A percentile compares a stretch with the other conserved stretches of the same genome.
These are phyloP conservation scores for Myripristis murdjan DNA, from an alignment of 2,797 vertebrate genomes.

Conservation along the genomic window DNA sequence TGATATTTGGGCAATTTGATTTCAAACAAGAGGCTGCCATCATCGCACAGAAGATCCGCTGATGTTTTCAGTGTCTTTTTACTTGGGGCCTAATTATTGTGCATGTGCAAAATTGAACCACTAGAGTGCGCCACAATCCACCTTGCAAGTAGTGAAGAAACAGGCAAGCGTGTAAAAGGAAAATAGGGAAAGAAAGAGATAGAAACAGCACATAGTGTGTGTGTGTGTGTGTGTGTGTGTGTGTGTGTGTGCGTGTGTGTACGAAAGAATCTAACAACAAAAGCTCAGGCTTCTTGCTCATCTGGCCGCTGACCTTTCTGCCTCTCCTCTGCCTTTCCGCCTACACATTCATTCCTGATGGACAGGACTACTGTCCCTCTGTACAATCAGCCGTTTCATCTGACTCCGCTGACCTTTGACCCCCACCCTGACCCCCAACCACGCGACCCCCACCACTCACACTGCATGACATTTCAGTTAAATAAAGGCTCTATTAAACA, in stretches of 20 bases:
- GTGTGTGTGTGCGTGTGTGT: not conserved
- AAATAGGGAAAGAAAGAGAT: not conserved
- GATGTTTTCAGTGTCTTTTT: not conserved
- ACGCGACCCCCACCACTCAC: conserved; percentile 37
- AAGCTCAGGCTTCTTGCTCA: conserved; percentile 16
- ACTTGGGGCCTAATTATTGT: not conserved
- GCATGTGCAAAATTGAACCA: not conserved
- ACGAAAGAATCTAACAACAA: conserved; percentile 19
- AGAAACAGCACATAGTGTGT: not conserved
- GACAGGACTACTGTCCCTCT: conserved; percentile 29
- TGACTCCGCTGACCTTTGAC: conserved; percentile 56
- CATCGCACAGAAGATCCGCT: not conserved
- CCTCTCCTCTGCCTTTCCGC: conserved; percentile 30
- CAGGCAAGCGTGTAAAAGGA: not conserved
- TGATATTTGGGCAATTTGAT: too few relatives aligned
- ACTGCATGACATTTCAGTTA: conserved; percentile 60
- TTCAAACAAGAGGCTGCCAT: not conserved
- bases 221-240: not conserved
- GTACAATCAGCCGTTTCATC: conserved; percentile 74
- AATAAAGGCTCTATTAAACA: conserved; percentile 52
- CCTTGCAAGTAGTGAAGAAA: not conserved
- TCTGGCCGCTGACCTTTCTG: conserved; percentile 59
- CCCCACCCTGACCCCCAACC: conserved; percentile 37
- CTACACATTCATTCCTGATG: conserved; percentile 51
- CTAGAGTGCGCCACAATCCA: not conserved